Conservation (phyloP, 1,140 invertebrate species). For the Apocrypta bakeri region DNA sequence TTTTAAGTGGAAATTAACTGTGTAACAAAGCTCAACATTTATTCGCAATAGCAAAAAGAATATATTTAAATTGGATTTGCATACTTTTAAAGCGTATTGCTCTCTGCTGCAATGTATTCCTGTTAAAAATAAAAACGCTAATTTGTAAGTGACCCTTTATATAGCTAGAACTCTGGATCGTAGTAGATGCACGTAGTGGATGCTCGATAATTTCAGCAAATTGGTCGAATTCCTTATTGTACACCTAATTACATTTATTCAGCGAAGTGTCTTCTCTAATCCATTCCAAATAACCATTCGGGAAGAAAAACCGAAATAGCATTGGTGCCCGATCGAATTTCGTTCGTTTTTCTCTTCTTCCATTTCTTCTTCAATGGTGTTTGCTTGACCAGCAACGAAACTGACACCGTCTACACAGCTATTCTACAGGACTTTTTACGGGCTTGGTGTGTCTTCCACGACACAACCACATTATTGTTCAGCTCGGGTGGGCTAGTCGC, state of each 20-base stretch:
- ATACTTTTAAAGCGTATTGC: background rate
- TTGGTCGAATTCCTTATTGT: background rate
- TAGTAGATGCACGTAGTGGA: too few species aligned
- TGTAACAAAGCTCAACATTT: background rate
- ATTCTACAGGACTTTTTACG: background rate
- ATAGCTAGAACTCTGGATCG: too few species aligned
- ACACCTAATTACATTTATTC: background rate
- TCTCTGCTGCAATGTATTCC: too few species aligned
- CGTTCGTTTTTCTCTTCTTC: constrained; percentile 7
- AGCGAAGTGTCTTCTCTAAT: background rate
- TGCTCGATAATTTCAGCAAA: background rate
- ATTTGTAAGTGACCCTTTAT: too few species aligned
- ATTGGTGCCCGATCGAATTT: background rate
- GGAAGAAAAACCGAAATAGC: background rate
- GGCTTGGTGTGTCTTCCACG: background rate
- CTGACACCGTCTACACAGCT: background rate
- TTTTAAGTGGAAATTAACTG: background rate
- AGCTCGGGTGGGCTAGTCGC: background rate
- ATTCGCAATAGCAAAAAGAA: background rate
- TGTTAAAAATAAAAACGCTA: too few species aligned
- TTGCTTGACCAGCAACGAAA: constrained; percentile 20
- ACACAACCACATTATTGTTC: constrained; percentile 27
- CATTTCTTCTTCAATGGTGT: constrained; percentile 55
- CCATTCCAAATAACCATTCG: background rate
- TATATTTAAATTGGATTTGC: background rate